phyloP scores from a whole-genome alignment of 2,797 vertebrate species.

The Enteromius mattozi region DNA sequence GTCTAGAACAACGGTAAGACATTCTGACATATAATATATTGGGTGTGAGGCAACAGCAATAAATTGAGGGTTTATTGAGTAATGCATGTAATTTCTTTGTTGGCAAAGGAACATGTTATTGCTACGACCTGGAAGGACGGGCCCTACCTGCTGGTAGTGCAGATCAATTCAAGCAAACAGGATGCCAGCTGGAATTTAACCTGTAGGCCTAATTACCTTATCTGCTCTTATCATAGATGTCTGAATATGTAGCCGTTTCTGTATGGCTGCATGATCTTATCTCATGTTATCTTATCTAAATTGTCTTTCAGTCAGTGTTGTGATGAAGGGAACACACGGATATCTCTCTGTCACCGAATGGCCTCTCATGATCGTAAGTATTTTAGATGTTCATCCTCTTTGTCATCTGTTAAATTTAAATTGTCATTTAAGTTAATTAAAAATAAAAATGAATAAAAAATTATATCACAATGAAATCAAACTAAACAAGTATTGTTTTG shows the following conservation, averaged over 20 bases:
- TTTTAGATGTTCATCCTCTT: not conserved
- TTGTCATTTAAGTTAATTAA: too few relatives aligned
- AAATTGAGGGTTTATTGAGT: constrained; percentile 13
- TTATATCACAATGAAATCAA: too few relatives aligned
- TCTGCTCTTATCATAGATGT: not conserved
- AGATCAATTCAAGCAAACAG: constrained; percentile 71
- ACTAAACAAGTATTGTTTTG: not conserved
- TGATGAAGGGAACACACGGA: constrained; percentile 85
- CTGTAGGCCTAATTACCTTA: constrained; percentile 66
- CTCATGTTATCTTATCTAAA: not conserved
- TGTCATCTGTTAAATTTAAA: too few relatives aligned
- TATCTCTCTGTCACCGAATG: constrained; percentile 88
- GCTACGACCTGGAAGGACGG: constrained; percentile 86
- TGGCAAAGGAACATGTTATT: constrained; percentile 75
- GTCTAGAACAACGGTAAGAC: constrained; percentile 46
- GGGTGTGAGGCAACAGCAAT: not conserved
- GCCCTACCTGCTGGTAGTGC: constrained; percentile 84
- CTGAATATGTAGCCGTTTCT: not conserved
- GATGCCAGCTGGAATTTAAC: constrained; percentile 83
- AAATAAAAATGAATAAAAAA: too few relatives aligned
- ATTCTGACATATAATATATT: not conserved
- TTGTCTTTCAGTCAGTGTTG: constrained; percentile 77
- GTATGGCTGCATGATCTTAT: not conserved
- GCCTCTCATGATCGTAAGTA: constrained; percentile 90
- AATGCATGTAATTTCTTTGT: not conserved